Percentiles rank a stretch among this genome's conserved stretches.
These are phyloP conservation scores for Dexiosoma caninum DNA, from an alignment of 2,888 invertebrate genomes.

Conservation along the genomic window DNA sequence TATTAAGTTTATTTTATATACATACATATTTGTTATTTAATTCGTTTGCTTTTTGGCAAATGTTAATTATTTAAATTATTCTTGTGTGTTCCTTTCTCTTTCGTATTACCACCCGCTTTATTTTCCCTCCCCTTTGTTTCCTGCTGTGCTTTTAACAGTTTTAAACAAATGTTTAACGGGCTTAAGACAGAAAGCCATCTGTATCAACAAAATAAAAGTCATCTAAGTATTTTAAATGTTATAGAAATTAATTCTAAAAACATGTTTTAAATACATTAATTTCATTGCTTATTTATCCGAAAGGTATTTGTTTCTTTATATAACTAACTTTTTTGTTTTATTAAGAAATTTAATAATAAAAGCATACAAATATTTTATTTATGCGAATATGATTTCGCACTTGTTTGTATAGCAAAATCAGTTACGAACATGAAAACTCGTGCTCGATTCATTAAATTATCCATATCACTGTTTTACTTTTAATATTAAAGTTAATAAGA, in stretches of 20 bases:
- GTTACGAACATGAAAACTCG: too few species aligned
- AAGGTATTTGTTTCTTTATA: neutral
- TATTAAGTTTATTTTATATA: constrained; percentile 17
- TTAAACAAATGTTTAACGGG: neutral
- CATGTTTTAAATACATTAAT: constrained; percentile 4
- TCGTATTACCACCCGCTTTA: neutral
- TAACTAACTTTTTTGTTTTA: too few species aligned
- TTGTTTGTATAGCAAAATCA: too few species aligned
- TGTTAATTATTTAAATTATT: constrained; percentile 23
- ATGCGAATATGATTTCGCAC: too few species aligned
- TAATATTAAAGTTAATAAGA: too few species aligned
- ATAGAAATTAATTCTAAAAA: neutral
- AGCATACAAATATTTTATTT: too few species aligned
- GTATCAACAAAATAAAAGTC: neutral
- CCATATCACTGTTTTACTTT: too few species aligned
- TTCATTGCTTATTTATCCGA: neutral
- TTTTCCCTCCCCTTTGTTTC: too few species aligned
- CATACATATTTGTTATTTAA: constrained; percentile 21
- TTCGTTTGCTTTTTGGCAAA: constrained; percentile 40
- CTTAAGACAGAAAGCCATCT: neutral
- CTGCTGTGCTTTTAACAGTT: neutral
- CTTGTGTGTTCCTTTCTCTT: neutral
- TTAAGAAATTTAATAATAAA: too few species aligned
- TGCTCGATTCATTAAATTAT: too few species aligned
- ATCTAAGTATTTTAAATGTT: neutral